Percentiles rank a stretch among this genome's conserved stretches.
Conservation (phyloP, 2,113 vertebrate genomes). For the Lipophrys pholis region DNA sequence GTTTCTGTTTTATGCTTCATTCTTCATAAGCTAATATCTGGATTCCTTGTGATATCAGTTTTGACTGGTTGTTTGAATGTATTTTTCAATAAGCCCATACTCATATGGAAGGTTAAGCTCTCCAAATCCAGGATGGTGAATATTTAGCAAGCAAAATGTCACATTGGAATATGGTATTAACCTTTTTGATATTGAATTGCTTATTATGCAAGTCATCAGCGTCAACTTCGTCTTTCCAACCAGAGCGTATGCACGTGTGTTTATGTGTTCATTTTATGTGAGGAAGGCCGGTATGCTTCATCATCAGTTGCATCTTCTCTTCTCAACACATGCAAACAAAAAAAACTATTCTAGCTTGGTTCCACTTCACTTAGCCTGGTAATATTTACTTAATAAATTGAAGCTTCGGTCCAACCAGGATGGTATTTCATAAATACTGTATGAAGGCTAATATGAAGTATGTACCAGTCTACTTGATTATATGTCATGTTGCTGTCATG, state of each 20-base stretch:
- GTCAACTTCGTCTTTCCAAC: slow-evolving; percentile 15
- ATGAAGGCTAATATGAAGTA: slow-evolving; percentile 2
- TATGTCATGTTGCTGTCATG: slow-evolving; percentile 34
- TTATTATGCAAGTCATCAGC: slow-evolving; percentile 66
- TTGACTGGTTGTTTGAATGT: slow-evolving; percentile 52
- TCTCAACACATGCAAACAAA: slow-evolving; percentile 3
- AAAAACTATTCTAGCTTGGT: slow-evolving; percentile 3
- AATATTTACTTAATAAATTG: slow-evolving; percentile 42
- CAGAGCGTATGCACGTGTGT: neutral
- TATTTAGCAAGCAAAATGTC: slow-evolving; percentile 79
- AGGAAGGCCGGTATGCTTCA: slow-evolving; percentile 13
- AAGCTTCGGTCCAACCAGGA: slow-evolving; percentile 17
- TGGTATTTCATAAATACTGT: slow-evolving; percentile 28
- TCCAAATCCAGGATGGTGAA: slow-evolving; percentile 67
- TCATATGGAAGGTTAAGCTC: slow-evolving; percentile 72
- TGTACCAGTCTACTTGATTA: slow-evolving; percentile 23
- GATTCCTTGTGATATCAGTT: slow-evolving; percentile 61
- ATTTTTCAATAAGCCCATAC: slow-evolving; percentile 68
- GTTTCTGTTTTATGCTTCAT: slow-evolving; percentile 73
- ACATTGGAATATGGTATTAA: slow-evolving; percentile 68
- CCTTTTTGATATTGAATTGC: slow-evolving; percentile 68
- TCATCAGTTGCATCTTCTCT: slow-evolving; percentile 17
- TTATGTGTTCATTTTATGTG: neutral
- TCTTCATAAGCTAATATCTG: slow-evolving; percentile 79
- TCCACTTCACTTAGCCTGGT: slow-evolving; percentile 24